These are phyloP conservation scores for Edolisoma coerulescens DNA, from an alignment of 2,113 vertebrate species.

Conservation along the genomic window DNA sequence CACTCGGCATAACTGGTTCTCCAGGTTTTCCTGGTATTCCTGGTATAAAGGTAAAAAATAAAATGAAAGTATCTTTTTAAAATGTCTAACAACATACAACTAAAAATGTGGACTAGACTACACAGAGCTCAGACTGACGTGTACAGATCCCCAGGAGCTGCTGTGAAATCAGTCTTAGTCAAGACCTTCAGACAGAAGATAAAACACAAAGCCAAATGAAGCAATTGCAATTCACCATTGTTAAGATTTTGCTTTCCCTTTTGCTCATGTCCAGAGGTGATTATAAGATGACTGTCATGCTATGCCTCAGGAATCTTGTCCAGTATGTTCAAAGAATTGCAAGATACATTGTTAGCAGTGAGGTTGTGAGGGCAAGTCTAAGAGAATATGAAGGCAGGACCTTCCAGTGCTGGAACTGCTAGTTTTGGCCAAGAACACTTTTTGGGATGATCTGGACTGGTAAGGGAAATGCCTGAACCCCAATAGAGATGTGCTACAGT, in stretches of 20 bases:
- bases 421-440: background rate
- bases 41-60: conserved; percentile 84
- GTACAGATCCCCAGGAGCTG: background rate
- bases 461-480: background rate
- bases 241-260: background rate
- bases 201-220: background rate
- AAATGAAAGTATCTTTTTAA: background rate
- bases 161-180: background rate
- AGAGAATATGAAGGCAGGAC: background rate
- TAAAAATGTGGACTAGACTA: background rate
- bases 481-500: background rate
- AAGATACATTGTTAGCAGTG: background rate
- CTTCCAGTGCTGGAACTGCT: background rate
- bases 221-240: background rate
- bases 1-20: conserved; percentile 87
- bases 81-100: background rate
- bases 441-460: background rate
- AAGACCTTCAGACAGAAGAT: background rate
- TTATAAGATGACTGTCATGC: background rate
- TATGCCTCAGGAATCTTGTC: background rate
- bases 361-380: accelerated
- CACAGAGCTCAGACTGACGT: background rate
- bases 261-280: background rate
- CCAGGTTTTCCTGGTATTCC: conserved; percentile 92
- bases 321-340: background rate